Base-by-base conservation (phyloP, 2,113 vertebrate species). In the Anguilla japonica region DNA sequence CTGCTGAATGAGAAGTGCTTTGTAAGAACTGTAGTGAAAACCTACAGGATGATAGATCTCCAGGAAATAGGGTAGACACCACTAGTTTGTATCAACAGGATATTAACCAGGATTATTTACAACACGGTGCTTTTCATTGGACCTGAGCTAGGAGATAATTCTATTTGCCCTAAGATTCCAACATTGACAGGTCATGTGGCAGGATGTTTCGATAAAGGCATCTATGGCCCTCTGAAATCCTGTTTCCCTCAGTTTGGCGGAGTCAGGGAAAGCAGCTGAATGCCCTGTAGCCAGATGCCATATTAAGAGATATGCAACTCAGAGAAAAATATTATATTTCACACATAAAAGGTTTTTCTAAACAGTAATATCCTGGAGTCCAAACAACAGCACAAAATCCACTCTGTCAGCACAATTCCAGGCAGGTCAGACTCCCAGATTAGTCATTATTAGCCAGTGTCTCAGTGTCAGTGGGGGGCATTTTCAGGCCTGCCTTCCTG, bases 321-420 rank as follows among this genome's bases (percentile, higher is more conserved):
- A 75, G 26, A 75, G 22, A 75, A 75, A 29, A n/a, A 34, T 34
- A 75, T 75, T 75, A 34, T 29, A 75, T 75, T 75, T 75, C 71
- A 75, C 26, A 75, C 11, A 20, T 75, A 9, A 75, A 75, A 75
- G 9, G 6, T 5, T 18, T 75, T 75, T 75, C 26, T 13, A 29
- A n/a, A 75, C 71, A 75, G 71, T 6, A 75, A 75, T 75, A 75
- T 75, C 71, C 71, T 75, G 71, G 71, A 13, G 29, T 75, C 71
- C 26, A 75, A 75, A 75, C 26, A 13, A 75, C 22, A 9, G n/a
- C 9, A 6, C 71, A 75, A 75, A 75, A 75, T 34, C 71, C 71
- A 11, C 57, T n/a, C 80, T 41, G 80, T 88, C 87, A 88, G 87
- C 87, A 88, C n/a, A 83, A 8, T 11, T 26, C 29, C 34, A 60